Percentiles rank a stretch among this genome's conserved stretches.
phyloP scores from a whole-genome alignment of 2,888 invertebrate species.

The Morpho helenor region DNA sequence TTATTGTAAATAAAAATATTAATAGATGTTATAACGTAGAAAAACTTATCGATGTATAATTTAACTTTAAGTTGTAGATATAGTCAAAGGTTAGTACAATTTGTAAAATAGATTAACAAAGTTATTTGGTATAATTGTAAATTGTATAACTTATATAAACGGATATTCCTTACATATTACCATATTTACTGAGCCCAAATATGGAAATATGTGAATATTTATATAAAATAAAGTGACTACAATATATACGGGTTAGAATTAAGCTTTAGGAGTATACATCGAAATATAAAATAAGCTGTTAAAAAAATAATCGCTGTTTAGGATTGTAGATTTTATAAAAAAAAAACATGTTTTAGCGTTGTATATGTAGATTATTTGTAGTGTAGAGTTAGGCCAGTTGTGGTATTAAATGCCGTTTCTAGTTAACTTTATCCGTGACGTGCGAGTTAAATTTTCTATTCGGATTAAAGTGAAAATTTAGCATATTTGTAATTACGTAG shows the following conservation, averaged over 20 bases:
- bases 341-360: not conserved
- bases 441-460: no score
- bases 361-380: constrained; percentile 4
- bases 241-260: constrained; percentile 3
- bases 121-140: not conserved
- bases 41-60: no score
- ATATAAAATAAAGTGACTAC: not conserved
- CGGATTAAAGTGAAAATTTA: not conserved
- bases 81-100: not conserved
- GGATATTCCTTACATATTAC: constrained; percentile 23
- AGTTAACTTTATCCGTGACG: no score
- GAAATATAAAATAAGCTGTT: constrained; percentile 12
- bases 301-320: constrained; percentile 2
- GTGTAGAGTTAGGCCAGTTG: not conserved
- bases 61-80: no score
- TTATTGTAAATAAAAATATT: no score
- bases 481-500: not conserved
- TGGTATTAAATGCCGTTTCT: constrained; percentile 16
- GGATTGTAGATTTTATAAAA: constrained; percentile 18
- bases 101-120: not conserved
- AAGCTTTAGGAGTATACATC: constrained; percentile 14
- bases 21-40: no score
- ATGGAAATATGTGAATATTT: constrained; percentile 28
- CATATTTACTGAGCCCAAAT: constrained; percentile 40
- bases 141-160: no score